Conservation (phyloP, 2,888 invertebrate genomes). For the Cryptosula pallasiana region DNA sequence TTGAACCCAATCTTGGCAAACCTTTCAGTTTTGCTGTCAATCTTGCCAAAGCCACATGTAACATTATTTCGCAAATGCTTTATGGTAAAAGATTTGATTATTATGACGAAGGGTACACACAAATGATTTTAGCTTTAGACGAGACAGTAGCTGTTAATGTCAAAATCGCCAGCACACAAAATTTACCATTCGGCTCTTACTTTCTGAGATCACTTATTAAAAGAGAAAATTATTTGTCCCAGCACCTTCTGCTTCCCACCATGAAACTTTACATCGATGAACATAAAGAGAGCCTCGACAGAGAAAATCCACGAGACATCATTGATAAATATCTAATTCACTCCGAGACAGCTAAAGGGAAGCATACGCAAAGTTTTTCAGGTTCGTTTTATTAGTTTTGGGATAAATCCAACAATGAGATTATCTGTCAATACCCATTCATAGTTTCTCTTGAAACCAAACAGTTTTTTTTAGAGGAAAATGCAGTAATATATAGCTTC, state of each 20-base stretch:
- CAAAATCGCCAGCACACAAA: not conserved
- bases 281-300: constrained; percentile 3
- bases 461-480: no score
- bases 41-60: not conserved
- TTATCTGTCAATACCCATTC: no score
- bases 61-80: not conserved
- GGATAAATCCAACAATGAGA: no score
- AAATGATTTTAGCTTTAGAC: not conserved
- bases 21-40: not conserved
- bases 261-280: not conserved
- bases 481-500: no score
- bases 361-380: not conserved
- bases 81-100: constrained; percentile 5
- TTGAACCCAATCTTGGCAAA: not conserved
- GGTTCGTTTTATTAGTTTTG: no score
- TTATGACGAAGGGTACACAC: not conserved
- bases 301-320: not conserved
- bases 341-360: not conserved
- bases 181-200: constrained; percentile 3
- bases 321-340: constrained; percentile 14
- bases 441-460: no score
- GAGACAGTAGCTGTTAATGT: not conserved
- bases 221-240: not conserved
- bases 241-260: not conserved
- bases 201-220: not conserved